Percentiles rank a stretch among this genome's conserved stretches.
These are phyloP conservation scores for Timema cristinae DNA, from an alignment of 2,888 invertebrate genomes.

Conservation along the genomic window DNA sequence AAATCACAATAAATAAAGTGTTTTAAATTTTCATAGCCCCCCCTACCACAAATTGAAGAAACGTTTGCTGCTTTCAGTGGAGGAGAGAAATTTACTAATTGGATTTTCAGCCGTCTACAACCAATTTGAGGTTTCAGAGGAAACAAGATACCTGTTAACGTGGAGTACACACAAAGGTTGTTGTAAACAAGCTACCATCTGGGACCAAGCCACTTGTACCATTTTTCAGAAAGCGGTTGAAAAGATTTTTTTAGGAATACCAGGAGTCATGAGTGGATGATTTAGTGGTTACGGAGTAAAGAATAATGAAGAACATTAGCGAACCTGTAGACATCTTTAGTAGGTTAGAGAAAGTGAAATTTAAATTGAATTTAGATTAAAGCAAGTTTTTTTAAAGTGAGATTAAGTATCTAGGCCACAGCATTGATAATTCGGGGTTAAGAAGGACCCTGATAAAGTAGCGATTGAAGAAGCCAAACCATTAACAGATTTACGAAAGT, in stretches of 20 bases:
- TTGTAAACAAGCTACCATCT: constrained; percentile 38
- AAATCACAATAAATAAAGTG: background rate
- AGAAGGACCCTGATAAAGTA: too few species aligned
- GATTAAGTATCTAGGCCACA: too few species aligned
- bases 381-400: constrained; percentile 36
- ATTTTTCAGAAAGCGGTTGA: constrained; percentile 41
- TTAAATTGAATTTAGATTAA: constrained; percentile 37
- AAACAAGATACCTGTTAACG: constrained; percentile 35
- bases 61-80: constrained; percentile 34
- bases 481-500: too few species aligned
- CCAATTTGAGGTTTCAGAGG: constrained; percentile 39
- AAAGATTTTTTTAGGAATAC: constrained; percentile 35
- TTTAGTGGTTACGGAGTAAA: constrained; percentile 36
- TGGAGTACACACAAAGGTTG: constrained; percentile 36
- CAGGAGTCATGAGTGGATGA: constrained; percentile 37
- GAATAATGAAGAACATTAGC: constrained; percentile 33
- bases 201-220: constrained; percentile 41
- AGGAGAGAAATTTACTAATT: constrained; percentile 35
- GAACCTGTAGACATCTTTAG: constrained; percentile 34
- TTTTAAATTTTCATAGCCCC: too few species aligned
- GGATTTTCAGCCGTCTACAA: constrained; percentile 40
- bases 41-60: constrained; percentile 37
- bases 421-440: too few species aligned
- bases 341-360: constrained; percentile 33
- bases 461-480: too few species aligned